Base-by-base conservation (phyloP, 2,797 vertebrate genomes). In the Sebastes taczanowskii region DNA sequence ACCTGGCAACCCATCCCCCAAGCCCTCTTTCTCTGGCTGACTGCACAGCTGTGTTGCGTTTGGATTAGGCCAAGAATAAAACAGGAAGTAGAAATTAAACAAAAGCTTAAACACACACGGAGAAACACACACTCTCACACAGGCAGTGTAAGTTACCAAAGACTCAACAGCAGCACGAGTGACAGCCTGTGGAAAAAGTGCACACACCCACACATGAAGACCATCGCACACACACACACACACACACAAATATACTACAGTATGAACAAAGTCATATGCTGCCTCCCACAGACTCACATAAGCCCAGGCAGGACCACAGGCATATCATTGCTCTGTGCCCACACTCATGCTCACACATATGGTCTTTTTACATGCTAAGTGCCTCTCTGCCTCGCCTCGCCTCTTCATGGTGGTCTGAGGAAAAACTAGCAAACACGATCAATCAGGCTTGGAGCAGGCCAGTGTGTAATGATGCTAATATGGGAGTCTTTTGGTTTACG, bases 51-150 rank as follows among this genome's bases (percentile, higher is more conserved):
- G 95, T 95, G 94, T 95, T 95, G 93, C 92, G 91, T 96, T 96
- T 96, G 95, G 95, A 95, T 95, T 94, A 95, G 93, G 90, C 93
- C 94, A 94, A 95, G 94, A 95, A 95, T 95, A 94, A 95, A 96
- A 95, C 95, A 95, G 96, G 95, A 96, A 96, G 95, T 95, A 92
- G 84, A 95, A 95, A 96, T 96, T 96, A 96, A 95, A 96, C 95
- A 96, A 95, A 95, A 94, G 92, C 92, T 89, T 86, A 81, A 92
- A 91, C 91, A 90, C 92, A 88, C 84, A 88, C 78, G 69, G 52
- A 76, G 20, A 69, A 35, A 66, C 72, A 74, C 74, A 29, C 77
- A 69, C 77, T 59, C 72, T 22, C 55, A 61, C 65, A 88, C 81
- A 71, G 20, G 77, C 87, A 52, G 83, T 82, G 86, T 69, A 89